These are phyloP conservation scores for Aselliscus stoliczkanus DNA, from an alignment of 2,797 vertebrate genomes.

Conservation along the genomic window DNA sequence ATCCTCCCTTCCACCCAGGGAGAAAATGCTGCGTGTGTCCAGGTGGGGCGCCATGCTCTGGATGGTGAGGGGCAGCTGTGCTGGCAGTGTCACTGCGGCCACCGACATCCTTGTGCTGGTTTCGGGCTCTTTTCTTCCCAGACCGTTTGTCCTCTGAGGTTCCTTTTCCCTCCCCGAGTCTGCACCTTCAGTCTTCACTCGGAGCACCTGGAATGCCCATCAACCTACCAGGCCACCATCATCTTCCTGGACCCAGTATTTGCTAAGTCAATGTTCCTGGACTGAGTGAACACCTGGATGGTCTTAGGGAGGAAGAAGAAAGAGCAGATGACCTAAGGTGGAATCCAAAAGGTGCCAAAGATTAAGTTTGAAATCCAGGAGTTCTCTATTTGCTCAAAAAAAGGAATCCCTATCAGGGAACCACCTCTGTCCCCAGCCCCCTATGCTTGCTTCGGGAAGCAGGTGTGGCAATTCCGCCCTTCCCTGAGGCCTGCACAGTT, in stretches of 20 bases:
- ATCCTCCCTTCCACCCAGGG: background rate
- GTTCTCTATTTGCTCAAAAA: background rate
- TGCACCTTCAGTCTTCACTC: background rate
- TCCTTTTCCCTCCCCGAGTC: background rate
- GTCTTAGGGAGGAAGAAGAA: background rate
- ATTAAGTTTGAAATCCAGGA: background rate
- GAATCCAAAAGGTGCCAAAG: background rate
- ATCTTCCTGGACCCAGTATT: background rate
- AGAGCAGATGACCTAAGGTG: background rate
- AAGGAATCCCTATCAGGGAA: background rate
- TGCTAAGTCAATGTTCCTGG: background rate
- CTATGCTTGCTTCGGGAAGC: background rate
- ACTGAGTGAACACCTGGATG: background rate
- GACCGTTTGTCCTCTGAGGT: background rate
- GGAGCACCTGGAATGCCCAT: background rate
- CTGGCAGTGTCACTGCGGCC: background rate
- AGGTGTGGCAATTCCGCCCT: background rate
- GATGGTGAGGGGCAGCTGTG: fast-evolving
- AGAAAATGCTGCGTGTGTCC: background rate
- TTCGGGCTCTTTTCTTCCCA: background rate
- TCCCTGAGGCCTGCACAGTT: background rate
- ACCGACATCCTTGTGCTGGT: fast-evolving
- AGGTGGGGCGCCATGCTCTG: fast-evolving
- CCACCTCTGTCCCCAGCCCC: background rate
- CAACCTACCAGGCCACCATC: fast-evolving